Percentiles rank a stretch among this genome's conserved stretches.
Conservation (phyloP, 2,797 vertebrate species). For the Chaetophractus vellerosus region DNA sequence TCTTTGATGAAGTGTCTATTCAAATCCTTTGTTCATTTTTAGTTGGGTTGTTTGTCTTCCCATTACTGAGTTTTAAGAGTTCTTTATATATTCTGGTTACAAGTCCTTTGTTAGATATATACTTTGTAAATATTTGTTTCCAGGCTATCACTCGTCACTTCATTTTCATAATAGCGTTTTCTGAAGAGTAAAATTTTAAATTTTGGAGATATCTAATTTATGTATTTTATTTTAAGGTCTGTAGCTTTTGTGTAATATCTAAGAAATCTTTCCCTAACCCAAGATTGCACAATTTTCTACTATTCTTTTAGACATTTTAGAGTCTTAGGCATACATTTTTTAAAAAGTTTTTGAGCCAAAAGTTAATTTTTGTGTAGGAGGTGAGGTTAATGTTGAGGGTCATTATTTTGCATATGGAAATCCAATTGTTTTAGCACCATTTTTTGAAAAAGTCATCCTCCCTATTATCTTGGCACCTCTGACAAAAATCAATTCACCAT, state of each 20-base stretch:
- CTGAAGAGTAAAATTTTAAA: constrained; percentile 44
- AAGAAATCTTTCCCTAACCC: neutral
- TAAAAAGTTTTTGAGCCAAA: neutral
- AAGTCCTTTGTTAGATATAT: neutral
- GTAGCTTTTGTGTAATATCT: neutral
- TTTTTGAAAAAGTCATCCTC: neutral
- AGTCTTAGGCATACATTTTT: constrained; percentile 29
- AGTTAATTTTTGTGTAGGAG: neutral
- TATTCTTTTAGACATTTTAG: constrained; percentile 1
- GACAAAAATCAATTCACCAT: neutral
- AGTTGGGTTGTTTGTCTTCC: neutral
- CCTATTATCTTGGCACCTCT: neutral
- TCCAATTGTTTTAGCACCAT: neutral
- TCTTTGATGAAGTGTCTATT: neutral
- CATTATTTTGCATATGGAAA: neutral
- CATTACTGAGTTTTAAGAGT: constrained; percentile 16
- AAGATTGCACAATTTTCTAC: neutral
- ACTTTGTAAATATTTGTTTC: constrained; percentile 63
- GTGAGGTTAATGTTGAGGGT: neutral
- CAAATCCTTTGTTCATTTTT: constrained; percentile 34
- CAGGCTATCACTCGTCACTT: constrained; percentile 5
- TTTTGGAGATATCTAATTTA: constrained; percentile 4
- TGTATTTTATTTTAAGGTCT: neutral
- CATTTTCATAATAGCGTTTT: constrained; percentile 20
- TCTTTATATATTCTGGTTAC: constrained; percentile 50